Conservation (phyloP, 2,797 vertebrate species). For the Melopsittacus undulatus region DNA sequence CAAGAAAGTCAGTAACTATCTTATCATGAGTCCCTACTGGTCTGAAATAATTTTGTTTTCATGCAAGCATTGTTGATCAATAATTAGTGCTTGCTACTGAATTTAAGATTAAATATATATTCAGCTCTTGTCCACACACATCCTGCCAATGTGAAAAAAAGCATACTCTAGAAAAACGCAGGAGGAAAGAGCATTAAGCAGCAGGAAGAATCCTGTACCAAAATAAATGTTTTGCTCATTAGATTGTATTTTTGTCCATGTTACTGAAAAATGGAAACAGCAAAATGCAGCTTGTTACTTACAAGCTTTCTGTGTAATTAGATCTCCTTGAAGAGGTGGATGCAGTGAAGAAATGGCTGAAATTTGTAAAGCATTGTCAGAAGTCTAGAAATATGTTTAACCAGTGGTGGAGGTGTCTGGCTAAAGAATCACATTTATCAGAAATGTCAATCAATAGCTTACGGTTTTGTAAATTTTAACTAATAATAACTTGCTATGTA, state of each 20-base stretch:
- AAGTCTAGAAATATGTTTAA: background rate
- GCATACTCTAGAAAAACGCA: background rate
- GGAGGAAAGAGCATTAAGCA: slow-evolving; percentile 47
- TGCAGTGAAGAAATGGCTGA: background rate
- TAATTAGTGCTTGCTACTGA: background rate
- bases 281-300: background rate
- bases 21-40: background rate
- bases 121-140: background rate
- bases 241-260: background rate
- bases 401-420: no score
- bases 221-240: slow-evolving; percentile 51
- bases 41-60: background rate
- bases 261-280: background rate
- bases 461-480: background rate
- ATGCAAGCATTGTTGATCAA: background rate
- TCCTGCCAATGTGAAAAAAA: background rate
- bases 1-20: background rate
- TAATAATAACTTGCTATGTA: background rate
- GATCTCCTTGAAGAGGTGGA: background rate
- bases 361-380: background rate
- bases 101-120: background rate
- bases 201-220: background rate
- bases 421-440: background rate
- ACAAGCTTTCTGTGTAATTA: background rate
- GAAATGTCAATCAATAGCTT: background rate